Base-by-base conservation (phyloP, 1,140 invertebrate species). In the Brachionus manjavacas region DNA sequence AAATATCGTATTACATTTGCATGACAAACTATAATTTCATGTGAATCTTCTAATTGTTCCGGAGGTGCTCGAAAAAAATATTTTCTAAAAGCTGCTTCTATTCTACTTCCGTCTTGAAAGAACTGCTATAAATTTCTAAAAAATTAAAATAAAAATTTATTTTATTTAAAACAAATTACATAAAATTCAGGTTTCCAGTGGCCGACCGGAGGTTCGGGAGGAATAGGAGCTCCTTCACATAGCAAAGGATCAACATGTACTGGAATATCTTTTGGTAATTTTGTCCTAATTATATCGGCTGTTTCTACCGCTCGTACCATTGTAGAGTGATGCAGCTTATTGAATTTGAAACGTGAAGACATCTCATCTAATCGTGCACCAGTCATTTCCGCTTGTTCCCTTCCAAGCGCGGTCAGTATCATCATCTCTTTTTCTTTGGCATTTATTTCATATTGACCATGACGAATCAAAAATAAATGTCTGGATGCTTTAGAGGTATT, bases 1-100 rank as follows among this genome's bases (percentile, higher is more conserved):
- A 99, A 97, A 90, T 97, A 99, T 84, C 97, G 91, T 86, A 99
- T 99, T 11, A 99, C 96, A 91, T 99, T 99, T 12, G 95, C 96
- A 91, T 99, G 97, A 86, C 96, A 99, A 4, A 99, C 96, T 64
- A 99, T 91, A 35, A 99, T 88, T 68, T 97, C 97, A 88, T 95
- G 96, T 6, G 92, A 92, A 88, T 98, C 95, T 84, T 93, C 90
- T 68, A 92, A 91, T 90, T 99, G 95, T 4, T 91, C 89, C 1
- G 93, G 92, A 72, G 92, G 90, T 20, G 97, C 96, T 83, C 98
- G 91, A 90, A 99, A 93, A 88, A 99, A 94, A 90, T 97, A 96
- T 86, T 94, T 93, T 68, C 96, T 91, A 90, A 98, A 99, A 6
- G 94, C 97, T 4, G 96, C 95, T 91, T 99, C 97, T 86, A 99